Base-by-base conservation (phyloP, 2,113 vertebrate genomes). In the Pelobates fuscus region DNA sequence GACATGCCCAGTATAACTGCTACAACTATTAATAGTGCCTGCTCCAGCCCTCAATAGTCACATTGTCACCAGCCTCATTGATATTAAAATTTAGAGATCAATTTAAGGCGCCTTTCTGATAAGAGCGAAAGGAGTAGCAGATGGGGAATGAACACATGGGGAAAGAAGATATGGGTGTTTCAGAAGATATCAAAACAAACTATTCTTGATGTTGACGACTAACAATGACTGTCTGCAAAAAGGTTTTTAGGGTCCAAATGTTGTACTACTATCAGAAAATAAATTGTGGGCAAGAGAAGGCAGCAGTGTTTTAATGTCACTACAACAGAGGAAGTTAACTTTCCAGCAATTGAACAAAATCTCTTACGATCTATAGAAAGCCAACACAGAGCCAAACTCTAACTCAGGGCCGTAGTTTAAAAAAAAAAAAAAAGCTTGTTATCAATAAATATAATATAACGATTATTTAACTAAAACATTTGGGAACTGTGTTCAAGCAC, bases 51-150 rank as follows among this genome's bases (percentile, higher is more conserved):
- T 76, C 49, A 76, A 76, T 67, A 59, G 54, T 14, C 8, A 49
- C 54, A 46, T 76, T 76, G 72, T 76, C 27, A 43, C 66, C 24
- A 32, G 0, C 23, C 18, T 32, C 30, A 76, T 76, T 76, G 46
- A 76, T 67, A 76, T 76, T 67, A 63, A 67, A 67, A 76, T 76
- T 76, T 24, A 1, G 20, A 29, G 72, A 76, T 76, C 24, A 25
- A 23, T 46, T 41, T 44, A 76, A 76, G 63, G 55, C 25, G 3
- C 44, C 26, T 49, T 37, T 8, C 62, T 59, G 72, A 76, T 76
- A 76, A 60, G 63, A 49, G 32, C 63, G 52, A 23, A 25, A n/a
- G 32, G 5, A 58, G 72, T 18, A 60, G 58, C 72, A 76, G 72
- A 76, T 43, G 72, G 32, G 63, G 63, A 67, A 32, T 52, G 72